Percentiles rank a stretch among this genome's conserved stretches.
Evolutionary conservation across 2,797 vertebrate genomes (phyloP).

Genomic region (Steatocranus sp.): DNA sequence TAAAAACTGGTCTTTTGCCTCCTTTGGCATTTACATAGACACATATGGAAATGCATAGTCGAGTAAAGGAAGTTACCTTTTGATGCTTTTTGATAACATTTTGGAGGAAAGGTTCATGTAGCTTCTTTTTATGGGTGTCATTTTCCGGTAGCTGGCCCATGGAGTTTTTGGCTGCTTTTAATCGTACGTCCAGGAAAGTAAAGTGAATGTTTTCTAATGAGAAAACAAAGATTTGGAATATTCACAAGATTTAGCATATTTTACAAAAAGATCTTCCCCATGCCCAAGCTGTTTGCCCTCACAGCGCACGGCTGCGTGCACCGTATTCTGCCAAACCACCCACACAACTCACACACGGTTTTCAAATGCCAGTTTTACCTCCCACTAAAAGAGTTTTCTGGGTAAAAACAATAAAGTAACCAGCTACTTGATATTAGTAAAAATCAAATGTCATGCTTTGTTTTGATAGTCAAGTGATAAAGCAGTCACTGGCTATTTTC

Average conservation of each 20-base stretch:
- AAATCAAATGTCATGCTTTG: background rate
- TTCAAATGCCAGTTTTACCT: constrained; percentile 18
- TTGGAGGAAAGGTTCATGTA: background rate
- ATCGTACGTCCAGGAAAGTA: background rate
- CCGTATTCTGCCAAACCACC: constrained; percentile 23
- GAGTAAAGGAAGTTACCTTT: background rate
- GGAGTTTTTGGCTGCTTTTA: background rate
- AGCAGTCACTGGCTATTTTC: background rate
- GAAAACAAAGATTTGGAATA: constrained; percentile 33
- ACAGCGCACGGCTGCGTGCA: constrained; percentile 1
- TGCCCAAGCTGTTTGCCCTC: constrained; percentile 35
- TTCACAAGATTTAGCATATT: constrained; percentile 33
- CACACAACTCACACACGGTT: constrained; percentile 5
- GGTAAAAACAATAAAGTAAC: constrained; percentile 5
- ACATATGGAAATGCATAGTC: background rate
- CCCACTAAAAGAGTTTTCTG: constrained; percentile 24
- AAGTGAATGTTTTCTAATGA: constrained; percentile 25
- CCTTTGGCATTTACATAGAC: background rate
- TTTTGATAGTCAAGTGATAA: background rate
- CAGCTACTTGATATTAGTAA: background rate
- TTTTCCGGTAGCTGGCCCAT: background rate
- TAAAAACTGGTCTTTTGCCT: background rate
- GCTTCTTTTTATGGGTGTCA: background rate
- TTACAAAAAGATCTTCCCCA: constrained; percentile 22
- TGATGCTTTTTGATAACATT: background rate